A percentile compares a stretch with the other conserved stretches of the same genome.
These are phyloP conservation scores for Dryobates pubescens DNA, from an alignment of 2,797 vertebrate species.

Conservation along the genomic window DNA sequence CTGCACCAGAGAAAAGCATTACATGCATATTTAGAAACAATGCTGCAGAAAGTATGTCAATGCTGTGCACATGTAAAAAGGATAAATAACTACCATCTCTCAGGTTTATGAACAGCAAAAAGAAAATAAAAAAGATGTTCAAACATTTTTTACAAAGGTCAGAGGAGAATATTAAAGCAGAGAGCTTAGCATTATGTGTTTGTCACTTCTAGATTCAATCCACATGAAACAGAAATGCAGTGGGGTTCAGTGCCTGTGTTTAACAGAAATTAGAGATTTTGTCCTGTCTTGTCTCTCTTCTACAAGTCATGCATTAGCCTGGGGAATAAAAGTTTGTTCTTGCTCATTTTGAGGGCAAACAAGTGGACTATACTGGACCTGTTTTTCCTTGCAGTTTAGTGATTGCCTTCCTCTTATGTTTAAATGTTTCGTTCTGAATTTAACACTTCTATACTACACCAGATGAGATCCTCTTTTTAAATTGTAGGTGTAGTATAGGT, in stretches of 20 bases:
- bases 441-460: not conserved
- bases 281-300: not conserved
- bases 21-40: not conserved
- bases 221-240: not conserved
- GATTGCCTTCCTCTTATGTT: slow-evolving; percentile 1
- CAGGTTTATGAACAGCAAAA: not conserved
- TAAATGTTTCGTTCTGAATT: slow-evolving; percentile 29
- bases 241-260: not conserved
- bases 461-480: slow-evolving; percentile 34
- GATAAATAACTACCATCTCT: not conserved
- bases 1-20: not conserved
- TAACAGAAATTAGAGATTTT: not conserved
- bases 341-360: not conserved
- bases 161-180: not conserved
- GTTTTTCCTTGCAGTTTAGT: slow-evolving; percentile 49
- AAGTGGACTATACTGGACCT: not conserved
- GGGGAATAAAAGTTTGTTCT: slow-evolving; percentile 11
- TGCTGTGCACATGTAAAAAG: not conserved
- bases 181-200: not conserved
- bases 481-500: slow-evolving; percentile 4
- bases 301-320: not conserved
- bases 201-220: not conserved
- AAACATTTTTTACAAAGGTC: not conserved
- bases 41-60: not conserved
- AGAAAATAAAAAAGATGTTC: not conserved